A percentile compares a stretch with the other conserved stretches of the same genome.
Evolutionary conservation across 2,888 invertebrate genomes (phyloP).

Genomic region (Tortricodes alternella): DNA sequence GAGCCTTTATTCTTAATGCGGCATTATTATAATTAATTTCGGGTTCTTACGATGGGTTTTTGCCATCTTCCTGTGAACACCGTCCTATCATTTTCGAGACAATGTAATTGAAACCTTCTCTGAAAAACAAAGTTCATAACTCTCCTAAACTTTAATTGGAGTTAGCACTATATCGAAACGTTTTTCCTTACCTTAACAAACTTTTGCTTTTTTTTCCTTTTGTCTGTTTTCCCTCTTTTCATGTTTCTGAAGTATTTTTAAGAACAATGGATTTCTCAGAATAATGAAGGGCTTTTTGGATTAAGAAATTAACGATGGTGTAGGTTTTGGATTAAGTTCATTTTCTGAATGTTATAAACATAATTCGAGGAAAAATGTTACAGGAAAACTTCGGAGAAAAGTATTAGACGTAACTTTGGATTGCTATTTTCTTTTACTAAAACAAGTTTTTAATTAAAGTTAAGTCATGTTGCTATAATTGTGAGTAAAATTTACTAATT

Average conservation of each 20-base stretch:
- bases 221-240: slow-evolving; percentile 19
- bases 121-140: no score
- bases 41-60: no score
- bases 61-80: no score
- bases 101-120: background rate
- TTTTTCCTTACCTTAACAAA: slow-evolving; percentile 6
- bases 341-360: slow-evolving; percentile 16
- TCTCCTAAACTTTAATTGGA: background rate
- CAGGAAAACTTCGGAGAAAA: background rate
- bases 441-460: no score
- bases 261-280: slow-evolving; percentile 10
- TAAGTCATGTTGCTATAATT: no score
- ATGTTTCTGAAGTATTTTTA: slow-evolving; percentile 21
- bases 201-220: slow-evolving; percentile 1
- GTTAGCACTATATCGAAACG: background rate
- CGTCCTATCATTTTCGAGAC: background rate
- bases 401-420: background rate
- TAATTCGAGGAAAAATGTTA: background rate
- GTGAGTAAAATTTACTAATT: no score
- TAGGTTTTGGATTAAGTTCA: slow-evolving; percentile 14
- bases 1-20: no score
- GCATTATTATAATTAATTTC: no score
- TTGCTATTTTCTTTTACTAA: no score
- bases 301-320: slow-evolving; percentile 11
- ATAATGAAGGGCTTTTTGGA: slow-evolving; percentile 4